Conservation (phyloP, 2,113 vertebrate species). For the Lota lota region DNA sequence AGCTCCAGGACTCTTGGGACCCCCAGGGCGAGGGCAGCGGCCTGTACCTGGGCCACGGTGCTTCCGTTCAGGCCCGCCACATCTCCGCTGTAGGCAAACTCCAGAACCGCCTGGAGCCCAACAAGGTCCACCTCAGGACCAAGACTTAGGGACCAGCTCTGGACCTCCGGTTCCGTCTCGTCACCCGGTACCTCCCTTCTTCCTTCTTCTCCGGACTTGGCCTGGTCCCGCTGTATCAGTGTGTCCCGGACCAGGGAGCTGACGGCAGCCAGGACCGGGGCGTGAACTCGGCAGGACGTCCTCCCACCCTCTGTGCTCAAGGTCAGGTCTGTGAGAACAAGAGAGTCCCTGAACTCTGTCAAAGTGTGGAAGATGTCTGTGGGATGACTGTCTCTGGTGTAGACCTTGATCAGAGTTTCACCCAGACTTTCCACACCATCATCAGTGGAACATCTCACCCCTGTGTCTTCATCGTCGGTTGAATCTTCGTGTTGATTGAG, state of each 20-base stretch:
- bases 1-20: conserved; percentile 13
- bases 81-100: conserved; percentile 83
- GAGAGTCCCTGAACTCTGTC: conserved; percentile 56
- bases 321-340: conserved; percentile 68
- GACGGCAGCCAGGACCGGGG: conserved; percentile 70
- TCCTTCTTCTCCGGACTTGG: background rate
- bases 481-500: too few relatives aligned
- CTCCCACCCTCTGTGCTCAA: conserved; percentile 46
- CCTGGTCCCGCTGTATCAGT: background rate
- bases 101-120: conserved; percentile 74
- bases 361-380: conserved; percentile 63
- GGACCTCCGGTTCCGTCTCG: conserved; percentile 8
- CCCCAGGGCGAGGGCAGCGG: conserved; percentile 67
- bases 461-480: background rate
- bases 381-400: conserved; percentile 45
- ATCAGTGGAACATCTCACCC: background rate
- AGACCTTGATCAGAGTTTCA: conserved; percentile 34
- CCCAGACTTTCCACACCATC: conserved; percentile 29
- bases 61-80: conserved; percentile 42
- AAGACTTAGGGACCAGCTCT: conserved; percentile 33
- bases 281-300: conserved; percentile 57
- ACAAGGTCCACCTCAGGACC: conserved; percentile 44
- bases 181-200: background rate
- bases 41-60: conserved; percentile 51
- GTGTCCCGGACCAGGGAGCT: conserved; percentile 61